Conservation (phyloP, 2,797 vertebrate species). For the Aeoliscus strigatus region DNA sequence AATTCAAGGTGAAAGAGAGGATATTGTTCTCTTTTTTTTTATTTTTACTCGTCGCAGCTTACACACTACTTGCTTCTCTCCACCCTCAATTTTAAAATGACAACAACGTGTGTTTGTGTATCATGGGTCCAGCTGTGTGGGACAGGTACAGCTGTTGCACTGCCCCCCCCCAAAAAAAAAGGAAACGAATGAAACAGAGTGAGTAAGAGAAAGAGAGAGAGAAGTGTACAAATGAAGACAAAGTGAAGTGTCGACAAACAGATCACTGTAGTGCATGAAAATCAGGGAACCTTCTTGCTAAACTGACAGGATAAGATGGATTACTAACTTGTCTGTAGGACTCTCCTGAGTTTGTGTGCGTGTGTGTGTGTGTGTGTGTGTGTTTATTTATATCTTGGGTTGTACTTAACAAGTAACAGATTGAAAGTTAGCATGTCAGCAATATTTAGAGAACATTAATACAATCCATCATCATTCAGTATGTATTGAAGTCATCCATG, state of each 20-base stretch:
- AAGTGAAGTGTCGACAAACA: slow-evolving; percentile 43
- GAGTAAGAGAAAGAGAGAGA: too few relatives aligned
- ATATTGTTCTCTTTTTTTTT: background rate
- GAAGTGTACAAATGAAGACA: slow-evolving; percentile 49
- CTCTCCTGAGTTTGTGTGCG: slow-evolving; percentile 12
- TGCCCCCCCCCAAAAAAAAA: too few relatives aligned
- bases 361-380: slow-evolving; percentile 8
- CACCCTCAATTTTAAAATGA: background rate
- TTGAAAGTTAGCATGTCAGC: too few relatives aligned
- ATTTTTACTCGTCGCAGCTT: slow-evolving; percentile 16
- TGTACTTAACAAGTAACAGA: too few relatives aligned
- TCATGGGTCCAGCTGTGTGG: slow-evolving; percentile 5
- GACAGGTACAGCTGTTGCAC: slow-evolving; percentile 43
- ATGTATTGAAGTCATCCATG: too few relatives aligned
- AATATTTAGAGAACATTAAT: too few relatives aligned
- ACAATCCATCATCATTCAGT: too few relatives aligned
- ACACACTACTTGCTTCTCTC: slow-evolving; percentile 4
- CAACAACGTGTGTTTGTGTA: slow-evolving; percentile 10
- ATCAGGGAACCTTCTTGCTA: slow-evolving; percentile 34
- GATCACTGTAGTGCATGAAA: slow-evolving; percentile 40
- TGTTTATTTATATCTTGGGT: too few relatives aligned
- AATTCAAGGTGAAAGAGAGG: slow-evolving; percentile 18
- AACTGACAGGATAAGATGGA: slow-evolving; percentile 52
- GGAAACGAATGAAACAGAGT: too few relatives aligned
- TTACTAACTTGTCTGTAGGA: slow-evolving; percentile 43